Percentiles rank a stretch among this genome's conserved stretches.
phyloP scores from a whole-genome alignment of 2,888 invertebrate species.

The Metacarcinus magister region DNA sequence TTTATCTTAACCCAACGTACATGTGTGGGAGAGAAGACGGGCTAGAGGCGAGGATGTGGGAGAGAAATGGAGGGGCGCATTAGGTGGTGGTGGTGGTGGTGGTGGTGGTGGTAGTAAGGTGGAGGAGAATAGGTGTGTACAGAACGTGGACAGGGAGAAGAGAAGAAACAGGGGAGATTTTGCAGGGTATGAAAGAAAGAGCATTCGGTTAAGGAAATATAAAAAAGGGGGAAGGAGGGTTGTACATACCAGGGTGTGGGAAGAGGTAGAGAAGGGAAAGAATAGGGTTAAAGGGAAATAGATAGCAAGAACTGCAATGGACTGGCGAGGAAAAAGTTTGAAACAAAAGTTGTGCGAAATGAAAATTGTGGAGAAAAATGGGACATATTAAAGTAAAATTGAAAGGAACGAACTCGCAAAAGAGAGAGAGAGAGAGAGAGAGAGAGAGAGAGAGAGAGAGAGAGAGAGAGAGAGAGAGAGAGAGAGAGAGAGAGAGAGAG shows the following conservation, averaged over 20 bases:
- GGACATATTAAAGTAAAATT: not conserved
- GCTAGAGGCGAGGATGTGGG: not conserved
- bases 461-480: too few species aligned
- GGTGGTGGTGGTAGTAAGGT: not conserved
- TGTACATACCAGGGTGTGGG: not conserved
- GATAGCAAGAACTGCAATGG: constrained; percentile 26
- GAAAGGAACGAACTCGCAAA: not conserved
- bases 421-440: too few species aligned
- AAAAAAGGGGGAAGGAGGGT: not conserved
- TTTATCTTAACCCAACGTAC: not conserved
- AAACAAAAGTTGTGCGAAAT: not conserved
- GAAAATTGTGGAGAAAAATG: constrained; percentile 15
- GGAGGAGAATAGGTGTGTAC: not conserved
- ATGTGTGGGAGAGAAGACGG: not conserved
- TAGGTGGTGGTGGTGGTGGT: not conserved
- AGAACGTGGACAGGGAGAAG: not conserved
- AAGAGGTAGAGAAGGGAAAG: not conserved
- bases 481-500: too few species aligned
- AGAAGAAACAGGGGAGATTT: not conserved
- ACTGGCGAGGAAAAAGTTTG: constrained; percentile 8
- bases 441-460: too few species aligned
- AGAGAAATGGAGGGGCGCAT: not conserved
- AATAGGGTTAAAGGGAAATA: constrained; percentile 12
- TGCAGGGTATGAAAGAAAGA: not conserved
- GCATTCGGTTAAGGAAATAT: not conserved